phyloP scores from a whole-genome alignment of 53 echinoderm and acorn worm species.

The Luidia sarsii region DNA sequence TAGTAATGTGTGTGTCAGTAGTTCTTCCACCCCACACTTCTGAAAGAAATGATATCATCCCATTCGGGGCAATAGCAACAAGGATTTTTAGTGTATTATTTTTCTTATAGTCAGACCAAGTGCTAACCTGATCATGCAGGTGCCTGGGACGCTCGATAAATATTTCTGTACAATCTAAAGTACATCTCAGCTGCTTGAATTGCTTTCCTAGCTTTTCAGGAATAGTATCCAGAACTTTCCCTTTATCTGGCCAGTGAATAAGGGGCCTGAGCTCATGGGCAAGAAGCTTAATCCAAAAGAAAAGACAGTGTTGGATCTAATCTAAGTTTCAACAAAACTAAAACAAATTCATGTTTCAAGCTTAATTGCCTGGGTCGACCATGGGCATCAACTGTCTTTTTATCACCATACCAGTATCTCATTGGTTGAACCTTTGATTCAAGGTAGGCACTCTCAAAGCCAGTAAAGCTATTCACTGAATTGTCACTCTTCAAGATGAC shows the following conservation, averaged over 20 bases:
- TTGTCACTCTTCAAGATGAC: no score
- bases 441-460: no score
- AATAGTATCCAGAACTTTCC: background rate
- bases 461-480: no score
- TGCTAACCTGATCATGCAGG: conserved; percentile 54
- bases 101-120: conserved; percentile 78
- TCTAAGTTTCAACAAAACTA: conserved; percentile 35
- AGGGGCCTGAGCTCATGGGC: conserved; percentile 29
- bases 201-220: background rate
- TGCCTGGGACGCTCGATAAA: conserved; percentile 66
- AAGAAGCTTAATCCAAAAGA: conserved; percentile 40
- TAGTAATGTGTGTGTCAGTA: conserved; percentile 57
- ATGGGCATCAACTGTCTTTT: background rate
- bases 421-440: conserved; percentile 18
- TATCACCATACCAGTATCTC: background rate
- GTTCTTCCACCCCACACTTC: conserved; percentile 74
- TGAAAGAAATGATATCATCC: conserved; percentile 60
- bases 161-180: conserved; percentile 71
- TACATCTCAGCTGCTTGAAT: conserved; percentile 43
- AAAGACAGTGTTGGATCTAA: conserved; percentile 35
- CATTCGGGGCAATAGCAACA: conserved; percentile 64
- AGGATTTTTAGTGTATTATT: conserved; percentile 70
- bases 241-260: conserved; percentile 36
- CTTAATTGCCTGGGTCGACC: no score
- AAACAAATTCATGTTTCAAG: conserved; percentile 17